Conservation (phyloP, 2,113 vertebrate species). For the Poicephalus meyeri region DNA sequence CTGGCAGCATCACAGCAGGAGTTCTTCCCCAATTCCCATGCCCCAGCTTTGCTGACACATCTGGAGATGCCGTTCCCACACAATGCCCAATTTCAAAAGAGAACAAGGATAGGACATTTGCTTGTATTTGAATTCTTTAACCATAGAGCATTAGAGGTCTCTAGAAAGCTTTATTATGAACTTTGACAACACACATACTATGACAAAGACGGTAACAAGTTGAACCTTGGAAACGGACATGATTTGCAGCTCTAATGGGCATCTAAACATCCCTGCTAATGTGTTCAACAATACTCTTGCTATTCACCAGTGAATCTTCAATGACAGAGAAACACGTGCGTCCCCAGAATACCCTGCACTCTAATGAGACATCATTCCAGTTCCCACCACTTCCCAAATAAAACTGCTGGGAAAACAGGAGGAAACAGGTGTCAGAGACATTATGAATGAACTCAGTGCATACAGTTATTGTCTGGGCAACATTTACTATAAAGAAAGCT, state of each 20-base stretch:
- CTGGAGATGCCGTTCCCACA: background rate
- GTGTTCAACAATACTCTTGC: background rate
- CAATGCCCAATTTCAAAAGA: background rate
- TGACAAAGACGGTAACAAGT: background rate
- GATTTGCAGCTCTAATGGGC: background rate
- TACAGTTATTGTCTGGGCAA: conserved; percentile 30
- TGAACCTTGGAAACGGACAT: background rate
- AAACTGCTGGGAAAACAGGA: conserved; percentile 66
- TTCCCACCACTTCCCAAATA: background rate
- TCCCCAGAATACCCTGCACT: conserved; percentile 39
- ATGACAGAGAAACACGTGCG: conserved; percentile 43
- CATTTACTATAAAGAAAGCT: conserved; percentile 68
- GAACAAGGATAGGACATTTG: background rate
- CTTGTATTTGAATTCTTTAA: background rate
- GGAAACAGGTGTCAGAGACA: conserved; percentile 80
- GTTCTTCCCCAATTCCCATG: background rate
- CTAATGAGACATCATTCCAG: conserved; percentile 49
- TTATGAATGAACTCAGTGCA: conserved; percentile 69
- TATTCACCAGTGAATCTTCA: conserved; percentile 41
- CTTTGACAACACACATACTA: background rate
- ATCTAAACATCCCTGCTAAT: background rate
- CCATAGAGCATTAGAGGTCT: background rate
- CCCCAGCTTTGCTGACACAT: background rate
- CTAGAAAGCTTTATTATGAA: background rate
- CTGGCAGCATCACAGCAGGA: background rate